A percentile compares a stretch with the other conserved stretches of the same genome.
phyloP scores from a whole-genome alignment of 2,888 invertebrate genomes.

The Drosophila lacicola region DNA sequence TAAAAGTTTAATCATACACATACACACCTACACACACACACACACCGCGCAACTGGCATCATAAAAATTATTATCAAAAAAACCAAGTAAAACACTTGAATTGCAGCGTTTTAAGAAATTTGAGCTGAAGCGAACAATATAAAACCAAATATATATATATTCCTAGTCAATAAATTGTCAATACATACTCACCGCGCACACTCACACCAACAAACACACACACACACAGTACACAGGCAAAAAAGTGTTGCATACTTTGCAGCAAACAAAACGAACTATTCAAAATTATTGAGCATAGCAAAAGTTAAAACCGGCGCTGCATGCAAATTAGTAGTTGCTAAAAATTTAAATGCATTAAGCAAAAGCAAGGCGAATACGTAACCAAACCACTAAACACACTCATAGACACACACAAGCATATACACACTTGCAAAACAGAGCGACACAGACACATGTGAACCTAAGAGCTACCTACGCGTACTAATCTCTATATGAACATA shows the following conservation, averaged over 20 bases:
- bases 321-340: constrained; percentile 41
- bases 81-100: constrained; percentile 21
- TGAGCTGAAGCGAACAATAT: constrained; percentile 13
- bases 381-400: constrained; percentile 30
- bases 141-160: constrained; percentile 49
- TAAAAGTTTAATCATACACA: constrained; percentile 19
- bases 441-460: constrained; percentile 70
- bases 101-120: constrained; percentile 19
- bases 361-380: constrained; percentile 42
- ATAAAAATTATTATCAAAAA: background rate
- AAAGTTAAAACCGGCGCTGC: constrained; percentile 27
- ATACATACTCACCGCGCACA: constrained; percentile 33
- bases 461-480: constrained; percentile 80
- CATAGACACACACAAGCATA: constrained; percentile 27
- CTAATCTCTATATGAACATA: constrained; percentile 70
- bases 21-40: background rate
- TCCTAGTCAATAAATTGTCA: constrained; percentile 66
- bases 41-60: background rate
- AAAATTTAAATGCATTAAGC: constrained; percentile 36
- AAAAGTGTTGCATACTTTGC: constrained; percentile 65
- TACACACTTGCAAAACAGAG: constrained; percentile 35
- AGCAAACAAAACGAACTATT: constrained; percentile 29
- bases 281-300: constrained; percentile 22
- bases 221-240: background rate
- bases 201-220: constrained; percentile 13